Conservation (phyloP, 2,797 vertebrate species). For the Arrhamphus sclerolepis region DNA sequence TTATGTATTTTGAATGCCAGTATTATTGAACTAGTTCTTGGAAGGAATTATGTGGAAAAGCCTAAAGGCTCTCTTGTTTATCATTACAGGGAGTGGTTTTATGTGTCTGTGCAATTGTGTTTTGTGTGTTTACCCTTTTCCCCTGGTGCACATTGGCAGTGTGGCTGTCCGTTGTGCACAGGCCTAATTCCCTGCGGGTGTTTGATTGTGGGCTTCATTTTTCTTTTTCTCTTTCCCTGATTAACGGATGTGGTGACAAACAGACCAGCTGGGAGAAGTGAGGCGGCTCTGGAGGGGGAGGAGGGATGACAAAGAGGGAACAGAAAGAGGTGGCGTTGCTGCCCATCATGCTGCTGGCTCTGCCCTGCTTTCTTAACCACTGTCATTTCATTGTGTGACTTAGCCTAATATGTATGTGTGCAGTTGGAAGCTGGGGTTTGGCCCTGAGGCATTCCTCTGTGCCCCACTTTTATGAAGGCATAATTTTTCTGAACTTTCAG, state of each 20-base stretch:
- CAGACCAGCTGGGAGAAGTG: slow-evolving; percentile 69
- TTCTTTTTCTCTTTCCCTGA: slow-evolving; percentile 62
- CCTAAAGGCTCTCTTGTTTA: slow-evolving; percentile 49
- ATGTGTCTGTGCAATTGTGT: slow-evolving; percentile 27
- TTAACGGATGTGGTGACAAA: slow-evolving; percentile 74
- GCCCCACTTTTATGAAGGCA: slow-evolving; percentile 50
- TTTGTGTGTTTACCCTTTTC: slow-evolving; percentile 28
- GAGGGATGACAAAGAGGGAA: slow-evolving; percentile 27
- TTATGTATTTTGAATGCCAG: slow-evolving; percentile 10
- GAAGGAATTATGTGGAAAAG: slow-evolving; percentile 3
- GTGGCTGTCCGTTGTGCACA: slow-evolving; percentile 61
- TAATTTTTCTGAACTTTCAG: slow-evolving; percentile 14
- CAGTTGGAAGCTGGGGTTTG: slow-evolving; percentile 32
- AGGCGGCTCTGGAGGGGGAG: slow-evolving; percentile 50
- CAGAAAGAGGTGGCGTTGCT: slow-evolving; percentile 40
- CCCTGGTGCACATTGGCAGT: slow-evolving; percentile 48
- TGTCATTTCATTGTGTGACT: slow-evolving; percentile 39
- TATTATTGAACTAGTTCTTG: slow-evolving; percentile 13
- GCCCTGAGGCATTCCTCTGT: slow-evolving; percentile 45
- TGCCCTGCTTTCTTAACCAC: slow-evolving; percentile 49
- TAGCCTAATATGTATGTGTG: slow-evolving; percentile 49
- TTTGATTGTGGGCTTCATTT: slow-evolving; percentile 62
- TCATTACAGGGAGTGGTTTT: slow-evolving; percentile 33
- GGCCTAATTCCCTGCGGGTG: slow-evolving; percentile 61
- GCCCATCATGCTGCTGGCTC: slow-evolving; percentile 43